A percentile compares a stretch with the other conserved stretches of the same genome.
Conservation (phyloP, 2,888 invertebrate genomes). For the Pyrochroa serraticornis region DNA sequence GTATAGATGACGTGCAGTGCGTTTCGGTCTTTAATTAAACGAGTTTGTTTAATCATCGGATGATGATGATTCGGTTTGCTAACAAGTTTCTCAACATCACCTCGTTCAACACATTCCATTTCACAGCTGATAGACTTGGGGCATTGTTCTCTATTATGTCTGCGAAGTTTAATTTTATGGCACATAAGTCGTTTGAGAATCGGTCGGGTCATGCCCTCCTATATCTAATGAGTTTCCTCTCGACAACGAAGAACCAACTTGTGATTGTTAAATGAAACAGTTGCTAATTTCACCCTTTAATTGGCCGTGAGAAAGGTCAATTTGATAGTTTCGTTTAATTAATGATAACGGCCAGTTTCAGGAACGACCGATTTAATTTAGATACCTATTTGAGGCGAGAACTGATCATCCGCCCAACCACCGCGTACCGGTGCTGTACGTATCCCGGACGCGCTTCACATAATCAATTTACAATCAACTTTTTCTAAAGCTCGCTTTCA, state of each 20-base stretch:
- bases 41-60: conserved; percentile 1
- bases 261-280: neutral
- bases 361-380: no score
- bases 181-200: conserved; percentile 14
- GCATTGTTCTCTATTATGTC: conserved; percentile 24
- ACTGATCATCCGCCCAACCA: no score
- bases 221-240: conserved; percentile 15
- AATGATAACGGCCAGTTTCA: no score
- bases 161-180: conserved; percentile 27
- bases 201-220: conserved; percentile 4
- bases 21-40: conserved; percentile 1
- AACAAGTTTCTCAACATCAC: neutral
- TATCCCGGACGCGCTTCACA: no score
- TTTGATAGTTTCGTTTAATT: no score
- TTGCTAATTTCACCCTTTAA: no score
- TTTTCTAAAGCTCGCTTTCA: no score
- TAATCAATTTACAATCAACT: no score
- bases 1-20: neutral
- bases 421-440: no score
- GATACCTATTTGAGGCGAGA: no score
- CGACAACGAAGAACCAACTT: neutral
- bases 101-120: conserved; percentile 25
- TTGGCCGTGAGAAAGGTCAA: no score
- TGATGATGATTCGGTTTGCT: conserved; percentile 1
- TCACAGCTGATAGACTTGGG: conserved; percentile 26